Evolutionary conservation across 2,797 vertebrate genomes (phyloP), one percentile per base, ranked within the genome.

Genomic region (Gymnocypris eckloni): DNA sequence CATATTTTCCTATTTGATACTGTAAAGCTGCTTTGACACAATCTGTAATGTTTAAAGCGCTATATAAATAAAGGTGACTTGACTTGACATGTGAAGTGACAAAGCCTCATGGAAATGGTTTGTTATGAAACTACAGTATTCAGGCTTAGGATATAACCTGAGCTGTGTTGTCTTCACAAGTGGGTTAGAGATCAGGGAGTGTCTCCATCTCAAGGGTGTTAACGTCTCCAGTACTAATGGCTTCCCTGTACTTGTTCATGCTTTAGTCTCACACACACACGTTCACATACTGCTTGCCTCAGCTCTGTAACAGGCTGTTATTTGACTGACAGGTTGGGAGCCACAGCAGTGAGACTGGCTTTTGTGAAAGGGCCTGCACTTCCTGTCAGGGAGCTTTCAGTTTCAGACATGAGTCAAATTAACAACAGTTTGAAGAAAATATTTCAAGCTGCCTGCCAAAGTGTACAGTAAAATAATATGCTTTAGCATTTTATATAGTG

Each of bases 261-360:
- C n/a, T 25, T 48, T 28, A 45, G 43, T 28, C n/a, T 48, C 22
- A 48, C 12, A 25, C 41, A 25, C 41, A 8, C 25, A 16, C 12
- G 16, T 66, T 64, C 61, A 72, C 41, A 25, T 12, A 48, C 70
- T 48, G 70, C 22, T 45, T 16, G 12, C 12, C 70, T 45, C 41
- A 33, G 28, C 28, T 33, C 61, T 66, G 61, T 33, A 13, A 66
- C 25, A 33, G 28, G 64, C 64, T 66, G 28, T 66, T 33, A 37
- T 70, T 45, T 79, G 28, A 86, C 61, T 87, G 71, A 71, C 85
- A 81, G 20, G 28, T 33, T 33, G 13, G 25, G 13, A n/a, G 28
- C 39, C 16, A 37, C n/a, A 2, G 69, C 28, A 12, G 70, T 12
- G 37, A 66, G 52, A 83, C 84, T 50, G 33, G 16, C 4, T 50